Base-by-base conservation (phyloP, 2,113 vertebrate species). In the Corvus moneduloides region DNA sequence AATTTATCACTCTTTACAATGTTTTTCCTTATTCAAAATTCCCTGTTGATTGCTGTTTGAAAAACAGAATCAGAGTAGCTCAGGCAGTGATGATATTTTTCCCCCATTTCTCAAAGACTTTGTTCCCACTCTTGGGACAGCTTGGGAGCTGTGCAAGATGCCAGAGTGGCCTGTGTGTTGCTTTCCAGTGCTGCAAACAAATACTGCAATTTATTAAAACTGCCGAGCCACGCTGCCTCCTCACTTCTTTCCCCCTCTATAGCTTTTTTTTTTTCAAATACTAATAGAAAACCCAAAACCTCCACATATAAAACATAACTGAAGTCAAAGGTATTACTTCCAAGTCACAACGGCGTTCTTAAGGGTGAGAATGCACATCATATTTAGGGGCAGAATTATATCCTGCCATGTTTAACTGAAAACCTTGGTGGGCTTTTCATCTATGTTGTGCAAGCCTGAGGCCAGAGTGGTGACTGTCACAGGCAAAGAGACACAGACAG, bases 401-500 rank as follows among this genome's bases (percentile, higher is more conserved):
- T 16, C 46, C 52, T 81, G 75, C 28, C 39, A n/a, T 1, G 6
- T 64, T 67, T 92, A 67, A 90, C 35, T 68, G 73, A 81, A 88
- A 96, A 84, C 27, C 76, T 16, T 39, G 41, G 81, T 91, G 62
- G 64, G 83, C 46, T 96, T 97, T 96, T 95, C 5, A 2, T 74
- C 37, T 75, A 2, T 1, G 13, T 56, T 35, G 15, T 43, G 19
- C 83, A 79, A 89, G 92, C 80, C 92, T 81, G 90, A 92, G 88
- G 86, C 93, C 76, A 56, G 88, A 94, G 92, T 37, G 66, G 94
- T 75, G 94, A 94, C 96, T 96, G 96, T 95, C 90, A 93, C 88
- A 92, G 94, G 35, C 94, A 93, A 91, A 85, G 85, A 95, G 93
- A 95, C 96, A 90, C 94, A 94, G 93, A 95, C 94, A 96, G 95